A percentile compares a stretch with the other conserved stretches of the same genome.
phyloP scores from a whole-genome alignment of 2,888 invertebrate species.

The Sympetrum striolatum region DNA sequence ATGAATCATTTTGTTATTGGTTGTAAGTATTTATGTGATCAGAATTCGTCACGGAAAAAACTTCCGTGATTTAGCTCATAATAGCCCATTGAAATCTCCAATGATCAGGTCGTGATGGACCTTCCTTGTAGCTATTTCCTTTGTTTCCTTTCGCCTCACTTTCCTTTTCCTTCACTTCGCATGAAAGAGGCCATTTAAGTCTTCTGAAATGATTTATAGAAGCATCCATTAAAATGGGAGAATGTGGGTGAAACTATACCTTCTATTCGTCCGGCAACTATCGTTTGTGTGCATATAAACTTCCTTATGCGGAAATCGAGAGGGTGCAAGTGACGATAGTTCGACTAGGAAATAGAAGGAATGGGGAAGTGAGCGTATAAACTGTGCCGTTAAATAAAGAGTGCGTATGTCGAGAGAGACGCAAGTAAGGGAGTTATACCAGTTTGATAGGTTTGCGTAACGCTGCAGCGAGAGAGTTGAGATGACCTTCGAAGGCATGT shows the following conservation, averaged over 20 bases:
- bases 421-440: neutral
- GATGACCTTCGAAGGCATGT: neutral
- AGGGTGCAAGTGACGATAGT: neutral
- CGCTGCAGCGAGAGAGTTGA: neutral
- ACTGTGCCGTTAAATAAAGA: neutral
- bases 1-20: too few relatives aligned
- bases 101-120: neutral
- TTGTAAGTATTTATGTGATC: neutral
- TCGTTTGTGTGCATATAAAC: neutral
- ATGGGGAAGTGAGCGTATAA: neutral
- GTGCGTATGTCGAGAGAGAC: neutral
- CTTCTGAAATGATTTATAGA: neutral
- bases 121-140: neutral
- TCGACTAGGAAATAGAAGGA: neutral
- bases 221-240: neutral
- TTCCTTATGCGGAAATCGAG: neutral
- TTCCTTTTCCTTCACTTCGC: neutral
- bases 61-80: neutral
- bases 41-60: neutral
- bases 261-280: neutral
- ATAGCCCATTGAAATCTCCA: neutral
- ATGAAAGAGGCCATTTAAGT: neutral
- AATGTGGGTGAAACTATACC: neutral
- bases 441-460: neutral
- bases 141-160: neutral